These are phyloP conservation scores for Drosophila kanekoi DNA, from an alignment of 2,888 invertebrate genomes.

Conservation along the genomic window DNA sequence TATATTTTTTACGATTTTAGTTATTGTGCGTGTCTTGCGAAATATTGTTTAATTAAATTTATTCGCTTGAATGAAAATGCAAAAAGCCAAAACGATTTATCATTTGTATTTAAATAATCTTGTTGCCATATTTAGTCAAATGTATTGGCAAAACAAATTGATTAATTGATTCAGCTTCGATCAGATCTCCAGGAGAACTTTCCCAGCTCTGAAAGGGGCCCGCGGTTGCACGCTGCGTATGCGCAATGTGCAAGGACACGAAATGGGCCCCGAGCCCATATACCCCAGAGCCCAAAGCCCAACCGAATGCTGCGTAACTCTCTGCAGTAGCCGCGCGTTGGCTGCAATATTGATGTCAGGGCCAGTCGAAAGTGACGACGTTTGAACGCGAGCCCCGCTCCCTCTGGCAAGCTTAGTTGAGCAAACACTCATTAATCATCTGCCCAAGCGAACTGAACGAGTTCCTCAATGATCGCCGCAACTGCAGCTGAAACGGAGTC, in stretches of 20 bases:
- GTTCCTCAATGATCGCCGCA: constrained; percentile 37
- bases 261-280: neutral
- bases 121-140: constrained; percentile 67
- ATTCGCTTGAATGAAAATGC: constrained; percentile 68
- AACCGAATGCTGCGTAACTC: constrained; percentile 55
- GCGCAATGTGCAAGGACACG: constrained; percentile 51
- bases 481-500: constrained; percentile 37
- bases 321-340: constrained; percentile 45
- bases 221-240: constrained; percentile 47
- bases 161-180: constrained; percentile 61
- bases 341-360: constrained; percentile 51
- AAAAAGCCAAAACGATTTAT: constrained; percentile 63
- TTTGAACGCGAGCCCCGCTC: neutral
- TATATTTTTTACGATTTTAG: constrained; percentile 35
- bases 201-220: constrained; percentile 7
- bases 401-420: constrained; percentile 1
- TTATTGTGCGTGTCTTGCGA: constrained; percentile 59
- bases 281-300: constrained; percentile 20
- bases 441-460: constrained; percentile 34
- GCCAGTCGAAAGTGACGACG: constrained; percentile 26
- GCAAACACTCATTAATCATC: constrained; percentile 57
- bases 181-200: constrained; percentile 40
- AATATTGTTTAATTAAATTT: constrained; percentile 73
- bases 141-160: constrained; percentile 79
- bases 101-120: constrained; percentile 28